Evolutionary conservation across 2,113 vertebrate genomes (phyloP).

Genomic region (Hassar affinis): DNA sequence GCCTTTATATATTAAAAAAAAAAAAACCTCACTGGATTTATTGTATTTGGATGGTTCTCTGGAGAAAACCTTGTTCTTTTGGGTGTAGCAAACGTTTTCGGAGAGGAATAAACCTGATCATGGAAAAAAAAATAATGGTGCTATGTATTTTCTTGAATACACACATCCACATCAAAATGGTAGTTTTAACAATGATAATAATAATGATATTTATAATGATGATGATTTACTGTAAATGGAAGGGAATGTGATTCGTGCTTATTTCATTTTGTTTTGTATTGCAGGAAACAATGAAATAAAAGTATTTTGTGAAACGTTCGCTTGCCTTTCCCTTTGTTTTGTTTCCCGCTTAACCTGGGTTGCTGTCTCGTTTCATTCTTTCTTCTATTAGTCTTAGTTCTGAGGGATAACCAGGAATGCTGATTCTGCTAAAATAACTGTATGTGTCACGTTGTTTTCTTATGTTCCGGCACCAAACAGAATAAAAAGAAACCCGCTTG

Average conservation of each 20-base stretch:
- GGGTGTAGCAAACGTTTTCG: slow-evolving; percentile 14
- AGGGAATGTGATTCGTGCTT: slow-evolving; percentile 64
- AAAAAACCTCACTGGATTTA: slow-evolving; percentile 15
- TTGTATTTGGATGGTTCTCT: slow-evolving; percentile 38
- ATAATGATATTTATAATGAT: slow-evolving; percentile 78
- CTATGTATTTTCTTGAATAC: slow-evolving; percentile 59
- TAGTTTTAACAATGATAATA: slow-evolving; percentile 70
- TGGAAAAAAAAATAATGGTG: slow-evolving; percentile 65
- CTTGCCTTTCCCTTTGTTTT: slow-evolving; percentile 12
- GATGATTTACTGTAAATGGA: slow-evolving; percentile 70
- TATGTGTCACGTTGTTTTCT: slow-evolving; percentile 1
- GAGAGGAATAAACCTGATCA: slow-evolving; percentile 62
- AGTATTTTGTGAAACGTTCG: slow-evolving; percentile 60
- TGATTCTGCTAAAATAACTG: slow-evolving; percentile 10
- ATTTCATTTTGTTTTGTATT: slow-evolving; percentile 63
- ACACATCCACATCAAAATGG: slow-evolving; percentile 57
- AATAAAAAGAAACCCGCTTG: neutral
- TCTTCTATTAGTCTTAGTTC: slow-evolving; percentile 4
- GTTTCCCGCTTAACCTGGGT: neutral
- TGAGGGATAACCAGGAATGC: slow-evolving; percentile 1
- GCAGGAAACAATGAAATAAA: slow-evolving; percentile 66
- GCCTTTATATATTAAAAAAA: neutral
- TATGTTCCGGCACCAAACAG: slow-evolving; percentile 18
- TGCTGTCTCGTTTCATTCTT: neutral
- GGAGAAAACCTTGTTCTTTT: slow-evolving; percentile 27